Evolutionary conservation across 2,888 invertebrate genomes (phyloP).

Genomic region (Vesta saturnalis): DNA sequence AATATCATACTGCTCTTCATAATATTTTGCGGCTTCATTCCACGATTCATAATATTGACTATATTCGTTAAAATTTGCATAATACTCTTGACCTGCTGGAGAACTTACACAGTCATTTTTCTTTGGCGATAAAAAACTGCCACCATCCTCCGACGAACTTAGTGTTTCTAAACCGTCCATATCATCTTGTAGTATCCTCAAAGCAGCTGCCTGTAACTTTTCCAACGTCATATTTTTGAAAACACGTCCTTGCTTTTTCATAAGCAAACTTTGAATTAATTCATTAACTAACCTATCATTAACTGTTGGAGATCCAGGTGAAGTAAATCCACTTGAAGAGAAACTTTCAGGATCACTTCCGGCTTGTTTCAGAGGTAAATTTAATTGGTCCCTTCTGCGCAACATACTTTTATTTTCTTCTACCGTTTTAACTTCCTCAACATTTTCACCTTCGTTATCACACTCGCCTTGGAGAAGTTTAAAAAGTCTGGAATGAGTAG

Average conservation of each 20-base stretch:
- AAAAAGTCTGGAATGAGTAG: slow-evolving; percentile 77
- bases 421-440: slow-evolving; percentile 46
- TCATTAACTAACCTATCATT: slow-evolving; percentile 69
- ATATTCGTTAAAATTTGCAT: slow-evolving; percentile 63
- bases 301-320: slow-evolving; percentile 62
- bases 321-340: slow-evolving; percentile 66
- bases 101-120: slow-evolving; percentile 60
- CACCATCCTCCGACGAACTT: slow-evolving; percentile 59
- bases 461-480: slow-evolving; percentile 72
- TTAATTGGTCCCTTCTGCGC: slow-evolving; percentile 64
- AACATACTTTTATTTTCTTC: slow-evolving; percentile 53
- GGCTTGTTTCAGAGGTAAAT: slow-evolving; percentile 63
- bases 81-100: slow-evolving; percentile 64
- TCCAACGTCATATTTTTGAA: slow-evolving; percentile 67
- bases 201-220: slow-evolving; percentile 68
- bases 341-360: slow-evolving; percentile 65
- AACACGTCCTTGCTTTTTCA: slow-evolving; percentile 65
- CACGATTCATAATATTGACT: slow-evolving; percentile 68
- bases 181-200: slow-evolving; percentile 68
- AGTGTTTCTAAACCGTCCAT: slow-evolving; percentile 60
- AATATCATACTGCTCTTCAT: slow-evolving; percentile 60
- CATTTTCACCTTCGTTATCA: slow-evolving; percentile 57
- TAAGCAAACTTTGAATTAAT: slow-evolving; percentile 67
- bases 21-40: slow-evolving; percentile 55
- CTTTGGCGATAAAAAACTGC: slow-evolving; percentile 56